These are phyloP conservation scores for Cryptocephalus moraei DNA, from an alignment of 2,888 invertebrate species.

Conservation along the genomic window DNA sequence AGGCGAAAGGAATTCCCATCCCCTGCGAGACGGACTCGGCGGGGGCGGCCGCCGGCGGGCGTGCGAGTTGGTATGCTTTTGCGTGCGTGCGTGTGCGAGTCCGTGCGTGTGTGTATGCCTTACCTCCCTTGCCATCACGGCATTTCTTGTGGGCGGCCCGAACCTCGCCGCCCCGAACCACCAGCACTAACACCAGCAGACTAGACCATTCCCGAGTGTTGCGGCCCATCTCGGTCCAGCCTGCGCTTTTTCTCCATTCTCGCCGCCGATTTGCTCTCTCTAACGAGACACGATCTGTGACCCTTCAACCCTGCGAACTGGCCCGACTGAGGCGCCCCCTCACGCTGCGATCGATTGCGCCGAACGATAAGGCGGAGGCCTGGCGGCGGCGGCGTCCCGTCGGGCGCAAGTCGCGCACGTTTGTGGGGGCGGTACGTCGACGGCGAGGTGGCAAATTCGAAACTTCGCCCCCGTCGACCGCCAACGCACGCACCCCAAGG, in stretches of 20 bases:
- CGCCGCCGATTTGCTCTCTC: constrained; percentile 28
- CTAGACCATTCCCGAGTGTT: constrained; percentile 22
- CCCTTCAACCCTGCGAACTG: constrained; percentile 36
- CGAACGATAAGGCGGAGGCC: constrained; percentile 15
- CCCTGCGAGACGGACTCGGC: no score
- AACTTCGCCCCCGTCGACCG: constrained; percentile 2
- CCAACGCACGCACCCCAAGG: neutral
- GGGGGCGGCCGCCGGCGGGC: no score
- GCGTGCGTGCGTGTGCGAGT: no score
- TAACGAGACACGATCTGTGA: constrained; percentile 26
- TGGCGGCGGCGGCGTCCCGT: constrained; percentile 7
- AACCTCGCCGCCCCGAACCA: constrained; percentile 30
- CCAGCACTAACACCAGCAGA: constrained; percentile 25
- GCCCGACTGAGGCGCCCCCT: constrained; percentile 36
- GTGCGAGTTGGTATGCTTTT: no score
- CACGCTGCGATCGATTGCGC: constrained; percentile 28
- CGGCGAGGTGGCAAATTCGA: constrained; percentile 6
- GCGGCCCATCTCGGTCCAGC: constrained; percentile 27
- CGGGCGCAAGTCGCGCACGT: constrained; percentile 4
- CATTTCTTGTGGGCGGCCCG: constrained; percentile 51
- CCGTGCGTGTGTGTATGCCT: neutral
- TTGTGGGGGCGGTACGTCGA: constrained; percentile 5
- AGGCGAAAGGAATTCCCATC: no score
- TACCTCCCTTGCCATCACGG: constrained; percentile 67
- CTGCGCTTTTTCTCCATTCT: constrained; percentile 36